A percentile compares a stretch with the other conserved stretches of the same genome.
These are phyloP conservation scores for Morone chrysops DNA, from an alignment of 2,113 vertebrate genomes.

Conservation along the genomic window DNA sequence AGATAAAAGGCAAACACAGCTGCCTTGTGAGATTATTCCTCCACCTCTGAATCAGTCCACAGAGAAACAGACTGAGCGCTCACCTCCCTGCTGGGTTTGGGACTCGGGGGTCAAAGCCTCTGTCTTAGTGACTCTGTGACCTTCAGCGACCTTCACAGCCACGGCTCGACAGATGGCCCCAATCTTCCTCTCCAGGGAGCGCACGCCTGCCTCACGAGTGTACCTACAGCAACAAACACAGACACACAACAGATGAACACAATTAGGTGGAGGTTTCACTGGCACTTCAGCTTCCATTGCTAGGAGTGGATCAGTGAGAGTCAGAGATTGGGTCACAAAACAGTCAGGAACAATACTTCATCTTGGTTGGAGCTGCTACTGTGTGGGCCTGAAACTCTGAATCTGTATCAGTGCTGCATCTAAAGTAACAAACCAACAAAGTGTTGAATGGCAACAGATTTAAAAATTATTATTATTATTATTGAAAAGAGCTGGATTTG, in stretches of 20 bases:
- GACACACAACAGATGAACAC: constrained; percentile 3
- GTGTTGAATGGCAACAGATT: not conserved
- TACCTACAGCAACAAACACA: constrained; percentile 83
- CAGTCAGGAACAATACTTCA: not conserved
- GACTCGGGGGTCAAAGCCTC: constrained; percentile 7
- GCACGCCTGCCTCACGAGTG: constrained; percentile 95
- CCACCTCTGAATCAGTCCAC: no score
- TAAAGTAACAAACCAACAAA: not conserved
- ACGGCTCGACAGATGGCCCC: constrained; percentile 95
- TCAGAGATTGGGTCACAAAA: not conserved
- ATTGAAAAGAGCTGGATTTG: not conserved
- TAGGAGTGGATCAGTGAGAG: not conserved
- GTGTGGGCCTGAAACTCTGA: not conserved
- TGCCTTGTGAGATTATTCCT: no score
- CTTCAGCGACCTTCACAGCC: constrained; percentile 95
- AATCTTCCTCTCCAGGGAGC: constrained; percentile 94
- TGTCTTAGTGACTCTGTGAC: constrained; percentile 84
- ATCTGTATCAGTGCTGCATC: not conserved
- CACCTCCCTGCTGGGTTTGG: constrained; percentile 62
- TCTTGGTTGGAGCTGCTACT: not conserved
- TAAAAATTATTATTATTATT: no score
- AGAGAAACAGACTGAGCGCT: no score
- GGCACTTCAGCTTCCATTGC: not conserved
- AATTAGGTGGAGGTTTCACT: not conserved
- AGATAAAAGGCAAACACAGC: no score